Conservation (phyloP, 2,797 vertebrate genomes). For the Leptoclinus maculatus region DNA sequence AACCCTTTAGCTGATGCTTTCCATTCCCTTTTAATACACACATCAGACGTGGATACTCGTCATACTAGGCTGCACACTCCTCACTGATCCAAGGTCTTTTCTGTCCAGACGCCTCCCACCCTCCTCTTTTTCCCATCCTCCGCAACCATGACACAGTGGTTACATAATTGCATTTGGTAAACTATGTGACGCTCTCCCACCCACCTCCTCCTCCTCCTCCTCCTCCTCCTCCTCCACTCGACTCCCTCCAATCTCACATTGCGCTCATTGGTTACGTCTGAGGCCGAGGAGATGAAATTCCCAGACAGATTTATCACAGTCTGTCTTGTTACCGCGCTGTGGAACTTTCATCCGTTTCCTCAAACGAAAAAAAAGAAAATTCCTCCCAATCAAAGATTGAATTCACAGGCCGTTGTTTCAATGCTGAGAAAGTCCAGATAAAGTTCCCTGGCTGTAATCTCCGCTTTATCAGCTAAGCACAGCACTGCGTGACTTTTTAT, state of each 20-base stretch:
- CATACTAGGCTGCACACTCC: neutral
- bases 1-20: neutral
- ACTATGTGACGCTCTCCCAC: constrained; percentile 68
- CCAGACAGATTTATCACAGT: constrained; percentile 82
- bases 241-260: constrained; percentile 58
- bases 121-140: constrained; percentile 50
- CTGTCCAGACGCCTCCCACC: constrained; percentile 24
- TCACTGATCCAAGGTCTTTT: neutral
- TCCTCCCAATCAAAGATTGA: constrained; percentile 37
- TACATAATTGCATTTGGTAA: constrained; percentile 78
- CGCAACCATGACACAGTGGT: constrained; percentile 67
- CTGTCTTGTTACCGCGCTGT: constrained; percentile 74
- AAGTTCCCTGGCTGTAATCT: constrained; percentile 27
- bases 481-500: neutral
- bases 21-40: neutral
- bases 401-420: constrained; percentile 27
- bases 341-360: constrained; percentile 64
- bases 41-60: neutral
- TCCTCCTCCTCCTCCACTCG: constrained; percentile 4
- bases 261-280: constrained; percentile 79
- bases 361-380: constrained; percentile 31
- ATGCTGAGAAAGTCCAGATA: constrained; percentile 56
- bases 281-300: constrained; percentile 77
- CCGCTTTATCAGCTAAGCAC: constrained; percentile 41
- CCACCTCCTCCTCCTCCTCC: neutral